phyloP scores from a whole-genome alignment of 2,113 vertebrate species.

The Syngnathus floridae region DNA sequence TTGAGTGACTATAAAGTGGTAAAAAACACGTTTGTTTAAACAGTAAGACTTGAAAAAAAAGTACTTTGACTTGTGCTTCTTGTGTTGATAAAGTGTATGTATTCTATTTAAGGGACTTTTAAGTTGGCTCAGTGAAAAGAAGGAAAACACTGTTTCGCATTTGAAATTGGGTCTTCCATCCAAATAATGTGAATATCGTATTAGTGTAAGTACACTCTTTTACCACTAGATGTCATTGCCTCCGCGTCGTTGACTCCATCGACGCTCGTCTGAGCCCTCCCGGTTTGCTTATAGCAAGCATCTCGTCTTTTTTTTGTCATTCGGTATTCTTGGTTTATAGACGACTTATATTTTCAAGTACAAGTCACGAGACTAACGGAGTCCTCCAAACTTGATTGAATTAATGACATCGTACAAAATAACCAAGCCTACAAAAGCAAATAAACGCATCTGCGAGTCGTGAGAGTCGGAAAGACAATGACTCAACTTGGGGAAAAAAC shows the following conservation, averaged over 20 bases:
- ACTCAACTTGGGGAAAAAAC: background rate
- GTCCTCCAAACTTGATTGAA: background rate
- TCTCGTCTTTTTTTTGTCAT: background rate
- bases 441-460: background rate
- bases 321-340: background rate
- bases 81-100: background rate
- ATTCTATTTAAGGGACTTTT: too few species aligned
- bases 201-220: background rate
- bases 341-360: background rate
- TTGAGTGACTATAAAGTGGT: background rate
- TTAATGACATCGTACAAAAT: background rate
- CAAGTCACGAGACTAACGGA: background rate
- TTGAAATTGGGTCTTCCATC: background rate
- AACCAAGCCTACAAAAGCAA: background rate
- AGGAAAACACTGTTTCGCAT: background rate
- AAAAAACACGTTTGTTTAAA: background rate
- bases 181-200: background rate
- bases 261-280: background rate
- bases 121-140: too few species aligned
- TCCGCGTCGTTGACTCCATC: background rate
- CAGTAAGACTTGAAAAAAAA: background rate
- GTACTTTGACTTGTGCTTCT: background rate
- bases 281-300: background rate
- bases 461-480: background rate
- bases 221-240: conserved; percentile 13